Conservation (phyloP, 2,888 invertebrate species). For the Crepidodera aurea region DNA sequence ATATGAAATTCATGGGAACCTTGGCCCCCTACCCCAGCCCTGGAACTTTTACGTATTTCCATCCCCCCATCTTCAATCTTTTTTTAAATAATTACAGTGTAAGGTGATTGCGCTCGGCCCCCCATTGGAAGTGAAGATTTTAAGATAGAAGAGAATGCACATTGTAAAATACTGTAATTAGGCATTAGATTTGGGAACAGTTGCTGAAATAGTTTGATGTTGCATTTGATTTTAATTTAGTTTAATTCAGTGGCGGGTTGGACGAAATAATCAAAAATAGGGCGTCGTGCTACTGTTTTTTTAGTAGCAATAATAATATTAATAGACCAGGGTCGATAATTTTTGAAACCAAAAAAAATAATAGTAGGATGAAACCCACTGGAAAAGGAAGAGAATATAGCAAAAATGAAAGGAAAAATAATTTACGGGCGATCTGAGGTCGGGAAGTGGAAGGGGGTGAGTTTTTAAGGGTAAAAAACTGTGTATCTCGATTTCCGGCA, state of each 20-base stretch:
- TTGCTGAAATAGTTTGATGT: slow-evolving; percentile 20
- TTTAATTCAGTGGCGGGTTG: background rate
- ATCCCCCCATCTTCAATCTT: slow-evolving; percentile 29
- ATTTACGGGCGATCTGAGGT: no score
- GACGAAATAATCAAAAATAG: background rate
- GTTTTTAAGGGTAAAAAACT: no score
- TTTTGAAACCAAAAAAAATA: no score
- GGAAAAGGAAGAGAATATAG: no score
- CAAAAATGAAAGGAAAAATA: no score
- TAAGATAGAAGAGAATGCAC: slow-evolving; percentile 8
- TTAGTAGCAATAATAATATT: no score
- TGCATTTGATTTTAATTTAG: slow-evolving; percentile 13
- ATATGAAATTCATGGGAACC: slow-evolving; percentile 20
- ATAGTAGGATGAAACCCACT: no score
- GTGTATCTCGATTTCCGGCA: no score
- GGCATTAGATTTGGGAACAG: background rate
- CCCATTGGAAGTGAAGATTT: slow-evolving; percentile 3
- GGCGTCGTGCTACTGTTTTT: no score
- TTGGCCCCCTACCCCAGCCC: slow-evolving; percentile 29
- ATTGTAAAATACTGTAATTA: slow-evolving; percentile 4
- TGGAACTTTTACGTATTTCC: slow-evolving; percentile 26
- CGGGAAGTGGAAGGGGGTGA: no score
- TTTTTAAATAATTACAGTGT: slow-evolving; percentile 22
- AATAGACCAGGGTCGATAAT: no score
- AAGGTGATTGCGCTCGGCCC: slow-evolving; percentile 16